Base-by-base conservation (phyloP, 2,888 invertebrate genomes). In the Torymus auratus region DNA sequence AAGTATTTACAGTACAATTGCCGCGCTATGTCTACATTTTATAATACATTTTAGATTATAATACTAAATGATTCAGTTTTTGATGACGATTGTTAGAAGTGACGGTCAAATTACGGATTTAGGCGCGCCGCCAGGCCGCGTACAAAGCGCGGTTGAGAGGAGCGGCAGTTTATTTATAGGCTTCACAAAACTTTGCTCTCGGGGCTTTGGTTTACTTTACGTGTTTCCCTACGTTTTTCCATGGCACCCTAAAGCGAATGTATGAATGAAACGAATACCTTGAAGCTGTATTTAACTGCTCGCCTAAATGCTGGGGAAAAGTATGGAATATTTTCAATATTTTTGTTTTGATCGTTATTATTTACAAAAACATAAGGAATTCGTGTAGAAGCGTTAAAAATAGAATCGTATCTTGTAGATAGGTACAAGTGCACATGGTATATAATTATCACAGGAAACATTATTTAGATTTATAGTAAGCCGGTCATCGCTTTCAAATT, bases 91-190 rank as follows among this genome's bases (percentile, higher is more conserved):
- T 52, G 1, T 56, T 52, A 56, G 15, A 56, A 62, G 4, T 77
- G 77, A 77, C 70, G 13, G 77, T 77, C 70, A 70, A 4, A 15
- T 4, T 56, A 77, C 70, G 4, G 12, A 52, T 41, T 20, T 58
- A 65, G 58, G 70, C 52, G 56, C 56, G 23, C 50, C 56, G 15
- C 58, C 23, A 58, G 50, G 10, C 77, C 77, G 77, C 62, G 70
- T 70, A 70, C 58, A 50, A 70, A 70, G 77, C 70, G 28, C n/a
- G 41, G 13, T 17, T n/a, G 15, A 61, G 23, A 69, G 17, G 58
- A 70, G 64, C 52, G 70, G 20, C 50, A 14, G 23, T 77, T 20
- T 77, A 77, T 77, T 77, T 70, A 70, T 77, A 77, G 77, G 58
- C 4, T 50, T 70, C 52, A 70, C 56, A n/a, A 56, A 69, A 70